Evolutionary conservation across 1,140 invertebrate species (phyloP).

Genomic region (Parasteatoda tepidariorum): DNA sequence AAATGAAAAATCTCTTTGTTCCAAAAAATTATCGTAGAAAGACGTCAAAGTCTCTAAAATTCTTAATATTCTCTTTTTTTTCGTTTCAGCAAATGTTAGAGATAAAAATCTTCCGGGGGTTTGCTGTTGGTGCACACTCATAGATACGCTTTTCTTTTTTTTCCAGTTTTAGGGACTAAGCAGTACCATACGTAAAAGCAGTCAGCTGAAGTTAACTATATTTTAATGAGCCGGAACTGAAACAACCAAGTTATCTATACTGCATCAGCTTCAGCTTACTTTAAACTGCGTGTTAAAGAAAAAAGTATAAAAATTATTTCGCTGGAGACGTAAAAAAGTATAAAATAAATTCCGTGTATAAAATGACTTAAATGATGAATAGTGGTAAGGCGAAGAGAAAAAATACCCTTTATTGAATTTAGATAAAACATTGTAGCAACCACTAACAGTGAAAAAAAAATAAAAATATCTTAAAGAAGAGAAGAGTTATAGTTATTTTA

Average conservation of each 20-base stretch:
- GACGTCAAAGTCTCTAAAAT: background rate
- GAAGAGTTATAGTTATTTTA: no score
- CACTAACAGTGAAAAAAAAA: no score
- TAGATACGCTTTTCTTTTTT: background rate
- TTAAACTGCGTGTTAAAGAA: background rate
- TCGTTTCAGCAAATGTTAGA: background rate
- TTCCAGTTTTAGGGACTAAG: background rate
- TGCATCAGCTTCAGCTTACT: background rate
- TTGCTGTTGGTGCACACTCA: background rate
- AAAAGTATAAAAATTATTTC: background rate
- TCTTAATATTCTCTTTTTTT: background rate
- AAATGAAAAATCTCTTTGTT: no score
- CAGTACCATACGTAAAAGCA: background rate
- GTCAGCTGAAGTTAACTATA: constrained; percentile 47
- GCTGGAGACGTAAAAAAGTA: constrained; percentile 12
- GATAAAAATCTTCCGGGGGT: background rate
- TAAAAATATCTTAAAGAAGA: no score
- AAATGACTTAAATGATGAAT: constrained; percentile 31
- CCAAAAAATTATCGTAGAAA: background rate
- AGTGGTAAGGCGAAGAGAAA: background rate
- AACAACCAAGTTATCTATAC: constrained; percentile 35
- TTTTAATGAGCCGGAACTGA: constrained; percentile 52
- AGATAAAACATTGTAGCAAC: no score
- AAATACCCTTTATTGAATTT: background rate
- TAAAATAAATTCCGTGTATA: constrained; percentile 2